A percentile compares a stretch with the other conserved stretches of the same genome.
These are phyloP conservation scores for Cossypha polioptera DNA, from an alignment of 2,797 vertebrate species.

Conservation along the genomic window DNA sequence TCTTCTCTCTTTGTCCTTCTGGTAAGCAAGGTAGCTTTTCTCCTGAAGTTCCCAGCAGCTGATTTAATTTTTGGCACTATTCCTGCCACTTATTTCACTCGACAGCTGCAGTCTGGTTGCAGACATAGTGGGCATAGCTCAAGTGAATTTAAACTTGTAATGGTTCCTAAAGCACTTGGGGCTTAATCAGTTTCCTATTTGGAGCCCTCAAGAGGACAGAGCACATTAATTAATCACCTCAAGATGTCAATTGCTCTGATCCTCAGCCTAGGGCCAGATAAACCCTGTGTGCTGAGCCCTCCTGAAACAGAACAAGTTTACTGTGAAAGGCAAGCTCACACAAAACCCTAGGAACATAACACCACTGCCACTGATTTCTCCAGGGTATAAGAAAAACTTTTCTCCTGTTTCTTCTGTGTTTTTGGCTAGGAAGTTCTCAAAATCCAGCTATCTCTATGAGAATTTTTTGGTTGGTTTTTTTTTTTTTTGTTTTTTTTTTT, in stretches of 20 bases:
- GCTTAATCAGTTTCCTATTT: not conserved
- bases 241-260: not conserved
- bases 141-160: not conserved
- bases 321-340: not conserved
- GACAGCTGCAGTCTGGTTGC: not conserved
- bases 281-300: not conserved
- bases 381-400: not conserved
- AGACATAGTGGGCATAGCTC: not conserved
- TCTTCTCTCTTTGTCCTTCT: not conserved
- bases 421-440: not conserved
- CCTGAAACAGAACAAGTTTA: not conserved
- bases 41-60: not conserved
- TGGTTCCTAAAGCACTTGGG: not conserved
- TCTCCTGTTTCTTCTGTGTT: not conserved
- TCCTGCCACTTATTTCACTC: not conserved
- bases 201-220: not conserved
- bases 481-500: too few relatives aligned
- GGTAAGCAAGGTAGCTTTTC: not conserved
- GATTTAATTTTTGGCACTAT: not conserved
- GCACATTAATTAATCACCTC: not conserved
- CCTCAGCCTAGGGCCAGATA: not conserved
- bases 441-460: not conserved
- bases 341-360: not conserved
- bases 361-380: not conserved
- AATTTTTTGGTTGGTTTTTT: too few relatives aligned